Evolutionary conservation across 2,797 vertebrate genomes (phyloP).

Genomic region (Chloroceryle inda): DNA sequence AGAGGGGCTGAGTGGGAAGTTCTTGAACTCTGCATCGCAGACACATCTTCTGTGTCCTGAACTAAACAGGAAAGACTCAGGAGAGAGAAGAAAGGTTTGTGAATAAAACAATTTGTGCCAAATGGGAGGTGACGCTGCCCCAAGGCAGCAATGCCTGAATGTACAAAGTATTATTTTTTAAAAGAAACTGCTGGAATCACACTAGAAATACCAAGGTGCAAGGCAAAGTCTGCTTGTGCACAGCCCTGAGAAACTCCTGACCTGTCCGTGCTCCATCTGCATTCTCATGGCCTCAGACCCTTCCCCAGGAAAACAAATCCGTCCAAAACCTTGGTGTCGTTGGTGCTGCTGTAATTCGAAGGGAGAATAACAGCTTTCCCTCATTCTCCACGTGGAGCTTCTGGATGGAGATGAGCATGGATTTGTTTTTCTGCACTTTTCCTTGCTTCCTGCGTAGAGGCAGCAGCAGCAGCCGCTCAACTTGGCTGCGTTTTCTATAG

Average conservation of each 20-base stretch:
- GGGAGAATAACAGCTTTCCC: slow-evolving; percentile 42
- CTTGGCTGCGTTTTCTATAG: slow-evolving; percentile 23
- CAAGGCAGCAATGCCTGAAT: slow-evolving; percentile 61
- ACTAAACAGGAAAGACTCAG: slow-evolving; percentile 42
- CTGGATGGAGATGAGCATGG: slow-evolving; percentile 48
- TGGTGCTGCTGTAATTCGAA: slow-evolving; percentile 75
- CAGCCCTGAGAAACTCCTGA: not conserved
- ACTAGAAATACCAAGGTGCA: slow-evolving; percentile 61
- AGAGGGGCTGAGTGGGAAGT: slow-evolving; percentile 24
- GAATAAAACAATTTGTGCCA: slow-evolving; percentile 71
- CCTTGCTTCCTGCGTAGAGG: slow-evolving; percentile 7
- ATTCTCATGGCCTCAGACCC: not conserved
- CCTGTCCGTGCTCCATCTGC: slow-evolving; percentile 13
- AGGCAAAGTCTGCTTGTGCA: slow-evolving; percentile 49
- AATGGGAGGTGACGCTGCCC: slow-evolving; percentile 64
- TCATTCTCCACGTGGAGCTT: slow-evolving; percentile 13
- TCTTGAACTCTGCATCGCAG: slow-evolving; percentile 45
- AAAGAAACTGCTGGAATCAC: slow-evolving; percentile 55
- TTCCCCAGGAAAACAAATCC: slow-evolving; percentile 60
- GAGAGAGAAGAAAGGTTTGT: slow-evolving; percentile 57
- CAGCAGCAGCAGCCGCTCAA: not conserved
- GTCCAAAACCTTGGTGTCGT: slow-evolving; percentile 53
- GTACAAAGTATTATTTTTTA: slow-evolving; percentile 73
- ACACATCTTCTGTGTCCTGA: slow-evolving; percentile 54
- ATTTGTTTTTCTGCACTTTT: slow-evolving; percentile 60